These are phyloP conservation scores for Chaetodon auriga DNA, from an alignment of 2,113 vertebrate genomes.

Conservation along the genomic window DNA sequence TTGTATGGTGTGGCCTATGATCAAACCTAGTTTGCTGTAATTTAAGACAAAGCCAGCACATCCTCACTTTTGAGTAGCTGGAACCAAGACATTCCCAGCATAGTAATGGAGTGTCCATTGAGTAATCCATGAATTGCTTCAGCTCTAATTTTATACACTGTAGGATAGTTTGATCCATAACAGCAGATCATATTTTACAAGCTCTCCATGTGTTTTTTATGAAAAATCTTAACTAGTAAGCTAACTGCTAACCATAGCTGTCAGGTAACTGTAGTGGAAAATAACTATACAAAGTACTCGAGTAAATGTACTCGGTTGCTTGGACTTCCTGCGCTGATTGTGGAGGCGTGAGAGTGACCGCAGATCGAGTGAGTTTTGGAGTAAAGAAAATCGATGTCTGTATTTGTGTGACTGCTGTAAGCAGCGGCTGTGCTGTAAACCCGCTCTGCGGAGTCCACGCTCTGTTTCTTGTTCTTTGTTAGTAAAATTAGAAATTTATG, in stretches of 20 bases:
- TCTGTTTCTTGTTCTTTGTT: constrained; percentile 51
- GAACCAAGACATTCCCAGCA: too few relatives aligned
- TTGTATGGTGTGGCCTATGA: too few relatives aligned
- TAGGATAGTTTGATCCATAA: too few relatives aligned
- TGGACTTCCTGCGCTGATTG: constrained; percentile 9
- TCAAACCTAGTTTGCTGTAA: not conserved
- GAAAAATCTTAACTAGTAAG: not conserved
- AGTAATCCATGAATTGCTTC: too few relatives aligned
- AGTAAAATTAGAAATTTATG: constrained; percentile 72
- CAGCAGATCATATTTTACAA: not conserved
- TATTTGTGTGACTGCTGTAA: constrained; percentile 43
- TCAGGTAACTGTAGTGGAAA: not conserved
- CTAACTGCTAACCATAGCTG: not conserved
- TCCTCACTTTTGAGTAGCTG: too few relatives aligned
- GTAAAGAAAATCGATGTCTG: constrained; percentile 15
- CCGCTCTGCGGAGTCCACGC: constrained; percentile 27
- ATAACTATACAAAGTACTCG: not conserved
- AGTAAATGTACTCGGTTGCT: not conserved
- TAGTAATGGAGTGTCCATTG: too few relatives aligned
- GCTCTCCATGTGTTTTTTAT: not conserved
- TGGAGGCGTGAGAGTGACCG: not conserved
- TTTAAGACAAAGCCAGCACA: not conserved
- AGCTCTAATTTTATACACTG: too few relatives aligned
- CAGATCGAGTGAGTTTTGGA: constrained; percentile 2
- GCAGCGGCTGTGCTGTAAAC: constrained; percentile 21